These are phyloP conservation scores for Xanthia togata DNA, from an alignment of 2,888 invertebrate genomes.

Conservation along the genomic window DNA sequence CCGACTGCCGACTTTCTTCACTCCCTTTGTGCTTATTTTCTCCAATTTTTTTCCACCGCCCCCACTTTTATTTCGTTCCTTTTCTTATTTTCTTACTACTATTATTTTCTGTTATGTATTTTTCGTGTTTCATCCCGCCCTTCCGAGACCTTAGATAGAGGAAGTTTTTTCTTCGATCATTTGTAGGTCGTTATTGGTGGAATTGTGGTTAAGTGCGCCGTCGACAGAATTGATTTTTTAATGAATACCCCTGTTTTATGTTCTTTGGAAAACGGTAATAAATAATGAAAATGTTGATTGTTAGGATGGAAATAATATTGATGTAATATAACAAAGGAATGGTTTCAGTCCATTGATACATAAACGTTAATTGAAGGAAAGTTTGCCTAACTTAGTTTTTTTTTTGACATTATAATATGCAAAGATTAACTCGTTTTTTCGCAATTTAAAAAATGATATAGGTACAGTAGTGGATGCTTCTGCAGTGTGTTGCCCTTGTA, in stretches of 20 bases:
- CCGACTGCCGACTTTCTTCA: constrained; percentile 85
- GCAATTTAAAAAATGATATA: not conserved
- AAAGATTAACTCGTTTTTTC: not conserved
- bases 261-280: constrained; percentile 76
- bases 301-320: constrained; percentile 65
- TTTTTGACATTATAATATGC: no score
- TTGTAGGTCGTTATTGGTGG: constrained; percentile 87
- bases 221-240: constrained; percentile 82
- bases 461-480: not conserved
- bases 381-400: not conserved
- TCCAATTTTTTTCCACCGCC: constrained; percentile 86
- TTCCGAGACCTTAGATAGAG: constrained; percentile 70
- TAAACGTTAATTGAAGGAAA: constrained; percentile 16
- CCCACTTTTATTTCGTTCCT: constrained; percentile 87
- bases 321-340: constrained; percentile 58
- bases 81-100: constrained; percentile 86
- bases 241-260: constrained; percentile 86
- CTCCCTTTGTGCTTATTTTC: constrained; percentile 90
- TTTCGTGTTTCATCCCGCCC: constrained; percentile 86
- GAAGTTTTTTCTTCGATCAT: constrained; percentile 86
- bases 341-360: constrained; percentile 26
- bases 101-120: constrained; percentile 90
- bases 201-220: constrained; percentile 85
- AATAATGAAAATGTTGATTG: constrained; percentile 78
- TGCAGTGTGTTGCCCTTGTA: no score